Evolutionary conservation across 2,888 invertebrate species (phyloP).

Genomic region (Phyto melanocephala): DNA sequence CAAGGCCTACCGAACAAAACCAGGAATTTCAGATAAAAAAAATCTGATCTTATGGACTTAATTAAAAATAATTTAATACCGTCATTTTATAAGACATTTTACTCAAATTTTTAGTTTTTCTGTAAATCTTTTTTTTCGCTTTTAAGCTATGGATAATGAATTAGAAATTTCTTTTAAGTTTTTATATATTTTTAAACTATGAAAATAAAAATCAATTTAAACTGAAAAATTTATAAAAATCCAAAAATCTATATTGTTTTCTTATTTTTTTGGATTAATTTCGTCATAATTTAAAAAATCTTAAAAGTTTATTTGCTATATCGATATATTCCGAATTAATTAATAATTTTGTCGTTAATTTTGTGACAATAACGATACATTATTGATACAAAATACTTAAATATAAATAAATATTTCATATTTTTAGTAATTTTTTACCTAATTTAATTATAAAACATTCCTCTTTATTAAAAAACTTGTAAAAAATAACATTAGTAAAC

Average conservation of each 20-base stretch:
- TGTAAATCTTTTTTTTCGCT: slow-evolving; percentile 6
- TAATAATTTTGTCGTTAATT: too few species aligned
- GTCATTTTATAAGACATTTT: too few species aligned
- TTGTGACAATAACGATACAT: slow-evolving; percentile 11
- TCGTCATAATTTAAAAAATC: slow-evolving; percentile 11
- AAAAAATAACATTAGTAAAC: too few species aligned
- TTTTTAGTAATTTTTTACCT: too few species aligned
- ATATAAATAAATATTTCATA: not conserved
- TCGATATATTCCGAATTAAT: slow-evolving; percentile 15
- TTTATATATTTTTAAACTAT: slow-evolving; percentile 22
- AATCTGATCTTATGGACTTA: slow-evolving; percentile 12
- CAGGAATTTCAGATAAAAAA: not conserved
- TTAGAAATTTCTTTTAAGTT: slow-evolving; percentile 12
- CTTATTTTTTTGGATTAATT: slow-evolving; percentile 16
- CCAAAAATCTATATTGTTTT: slow-evolving; percentile 7
- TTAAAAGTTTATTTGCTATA: not conserved
- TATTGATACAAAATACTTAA: slow-evolving; percentile 10
- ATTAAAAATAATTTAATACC: slow-evolving; percentile 21
- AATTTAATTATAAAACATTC: too few species aligned
- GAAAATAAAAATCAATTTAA: slow-evolving; percentile 17
- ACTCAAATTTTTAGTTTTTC: too few species aligned
- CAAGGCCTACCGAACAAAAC: too few species aligned
- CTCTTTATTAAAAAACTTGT: too few species aligned
- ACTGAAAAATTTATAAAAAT: slow-evolving; percentile 17
- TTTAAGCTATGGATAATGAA: too few species aligned